Conservation (phyloP, 2,888 invertebrate species). For the Anorthoa munda region DNA sequence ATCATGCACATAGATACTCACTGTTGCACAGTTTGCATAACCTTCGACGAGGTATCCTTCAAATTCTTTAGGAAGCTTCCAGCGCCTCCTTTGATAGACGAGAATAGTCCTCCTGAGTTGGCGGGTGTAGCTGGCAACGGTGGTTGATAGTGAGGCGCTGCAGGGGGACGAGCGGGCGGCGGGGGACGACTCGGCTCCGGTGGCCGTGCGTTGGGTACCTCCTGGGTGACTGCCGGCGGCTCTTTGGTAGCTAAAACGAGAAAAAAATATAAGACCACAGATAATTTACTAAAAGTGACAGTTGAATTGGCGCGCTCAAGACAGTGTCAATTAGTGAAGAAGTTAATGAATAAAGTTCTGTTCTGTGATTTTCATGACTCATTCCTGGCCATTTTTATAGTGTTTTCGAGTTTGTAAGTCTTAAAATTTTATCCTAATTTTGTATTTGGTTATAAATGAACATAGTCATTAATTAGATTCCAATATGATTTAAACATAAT, state of each 20-base stretch:
- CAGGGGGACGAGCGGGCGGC: conserved; percentile 77
- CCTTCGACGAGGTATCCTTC: conserved; percentile 98
- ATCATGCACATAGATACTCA: conserved; percentile 80
- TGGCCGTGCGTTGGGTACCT: conserved; percentile 78
- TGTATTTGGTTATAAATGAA: background rate
- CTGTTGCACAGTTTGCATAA: conserved; percentile 99
- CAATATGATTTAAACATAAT: background rate
- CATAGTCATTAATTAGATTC: background rate
- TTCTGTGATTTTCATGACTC: background rate
- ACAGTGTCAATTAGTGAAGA: conserved; percentile 9
- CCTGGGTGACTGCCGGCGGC: conserved; percentile 74
- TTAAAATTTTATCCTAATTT: background rate
- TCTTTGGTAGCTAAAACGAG: conserved; percentile 81
- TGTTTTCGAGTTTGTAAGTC: background rate
- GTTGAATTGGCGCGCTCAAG: conserved; percentile 5
- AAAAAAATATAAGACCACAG: conserved; percentile 18
- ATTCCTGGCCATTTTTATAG: background rate
- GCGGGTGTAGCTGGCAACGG: conserved; percentile 75
- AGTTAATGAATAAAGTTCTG: background rate
- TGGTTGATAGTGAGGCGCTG: conserved; percentile 79
- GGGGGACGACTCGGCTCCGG: conserved; percentile 84
- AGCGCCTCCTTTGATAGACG: conserved; percentile 97
- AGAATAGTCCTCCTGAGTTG: conserved; percentile 93
- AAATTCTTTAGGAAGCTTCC: conserved; percentile 98
- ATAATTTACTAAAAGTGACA: conserved; percentile 1